These are phyloP conservation scores for Catocala nupta DNA, from an alignment of 2,888 invertebrate genomes.

Conservation along the genomic window DNA sequence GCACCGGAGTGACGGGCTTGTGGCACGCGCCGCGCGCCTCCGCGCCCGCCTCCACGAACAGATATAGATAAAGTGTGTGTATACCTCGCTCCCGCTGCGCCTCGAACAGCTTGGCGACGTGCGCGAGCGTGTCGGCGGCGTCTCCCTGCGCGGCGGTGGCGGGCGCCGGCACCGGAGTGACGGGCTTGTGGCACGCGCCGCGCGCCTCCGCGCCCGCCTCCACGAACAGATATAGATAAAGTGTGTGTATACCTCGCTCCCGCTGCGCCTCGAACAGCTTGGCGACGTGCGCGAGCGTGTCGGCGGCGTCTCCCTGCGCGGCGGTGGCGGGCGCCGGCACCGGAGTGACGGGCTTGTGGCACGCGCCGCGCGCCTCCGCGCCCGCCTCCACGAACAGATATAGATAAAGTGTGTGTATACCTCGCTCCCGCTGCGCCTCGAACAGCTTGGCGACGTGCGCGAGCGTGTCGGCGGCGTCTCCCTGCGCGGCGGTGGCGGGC, in stretches of 20 bases:
- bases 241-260: constrained; percentile 59
- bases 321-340: constrained; percentile 25
- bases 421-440: constrained; percentile 79
- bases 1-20: constrained; percentile 73
- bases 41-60: constrained; percentile 94
- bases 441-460: constrained; percentile 88
- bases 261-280: constrained; percentile 86
- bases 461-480: constrained; percentile 76
- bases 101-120: constrained; percentile 88
- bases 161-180: constrained; percentile 52
- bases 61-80: constrained; percentile 21
- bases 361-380: constrained; percentile 89
- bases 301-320: constrained; percentile 58
- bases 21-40: constrained; percentile 90
- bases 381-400: constrained; percentile 94
- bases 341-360: constrained; percentile 84
- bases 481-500: constrained; percentile 34
- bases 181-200: constrained; percentile 89
- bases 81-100: constrained; percentile 73
- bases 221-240: constrained; percentile 88
- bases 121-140: constrained; percentile 82
- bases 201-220: constrained; percentile 91
- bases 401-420: constrained; percentile 38
- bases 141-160: constrained; percentile 42
- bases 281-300: constrained; percentile 87